Evolutionary conservation across 2,113 vertebrate species (phyloP), one percentile per base, ranked within the genome.

Genomic region (Laterallus jamaicensis): DNA sequence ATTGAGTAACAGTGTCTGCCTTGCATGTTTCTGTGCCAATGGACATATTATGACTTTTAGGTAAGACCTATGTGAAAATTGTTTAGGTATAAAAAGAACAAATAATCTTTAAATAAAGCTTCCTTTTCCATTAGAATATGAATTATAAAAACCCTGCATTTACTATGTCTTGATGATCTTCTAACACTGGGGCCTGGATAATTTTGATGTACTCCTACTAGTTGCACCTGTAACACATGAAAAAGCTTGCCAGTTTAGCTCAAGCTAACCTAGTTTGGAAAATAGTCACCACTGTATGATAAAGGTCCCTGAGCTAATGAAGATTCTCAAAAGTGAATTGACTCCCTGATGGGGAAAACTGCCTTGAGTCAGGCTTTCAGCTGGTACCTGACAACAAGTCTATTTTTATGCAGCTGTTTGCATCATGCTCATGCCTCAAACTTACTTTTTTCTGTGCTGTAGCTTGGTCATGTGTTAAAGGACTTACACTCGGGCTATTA

Each of bases 21-120:
- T 99, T 96, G 98, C 99, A 47, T 99, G 99, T 97, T 99, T 99
- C 98, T 99, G 99, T 96, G 99, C 99, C 97, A 99, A 99, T 32
- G 99, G 99, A 97, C 99, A 99, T 97, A 99, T 99, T 97, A 99
- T 99, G 99, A 98, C 99, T 87, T 99, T 99, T 96, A 99, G 99
- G 99, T 99, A 98, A 98, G 98, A 95, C 12, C 26, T 63, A 21
- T 60, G 94, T 86, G 66, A 71, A 83, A 77, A 7, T 86, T 74
- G 39, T 18, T 62, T 86, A 70, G 70, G 68, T 40, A 67, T 76
- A 60, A 50, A 90, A 50, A n/a, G 4, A 52, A 42, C 6, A 75
- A 78, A n/a, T 15, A 77, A 9, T 39, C 28, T 68, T 84, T 37
- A 49, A 55, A 44, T 44, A 17, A 81, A 22, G 2, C 9, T 52